Base-by-base conservation (phyloP, 2,797 vertebrate species). In the Eurystomus glaucurus region DNA sequence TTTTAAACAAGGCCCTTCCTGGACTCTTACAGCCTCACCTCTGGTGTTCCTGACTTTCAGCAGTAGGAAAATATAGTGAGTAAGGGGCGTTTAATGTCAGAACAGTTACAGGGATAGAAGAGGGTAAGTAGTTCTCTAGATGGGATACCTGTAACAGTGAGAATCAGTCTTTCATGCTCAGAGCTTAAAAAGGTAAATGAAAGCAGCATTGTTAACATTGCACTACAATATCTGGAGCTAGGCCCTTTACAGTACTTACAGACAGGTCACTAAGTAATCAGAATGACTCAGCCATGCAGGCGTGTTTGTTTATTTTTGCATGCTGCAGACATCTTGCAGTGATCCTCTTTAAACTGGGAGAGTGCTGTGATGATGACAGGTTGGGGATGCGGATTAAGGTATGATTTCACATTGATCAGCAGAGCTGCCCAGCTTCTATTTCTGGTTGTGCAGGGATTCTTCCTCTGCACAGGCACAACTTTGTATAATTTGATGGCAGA, bases 301-400 rank as follows among this genome's bases (percentile, higher is more conserved):
- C 77, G 23, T 66, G 45, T 51, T 70, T 94, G 69, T 71, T 94
- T 92, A 70, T 80, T 90, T 85, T 90, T 84, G n/a, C 33, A 21
- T 54, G 28, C 19, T 58, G 21, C 57, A 65, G 65, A 88, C 41
- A 43, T 87, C 52, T 86, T 92, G 31, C 45, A 71, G 35, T 0
- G 0, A 39, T 89, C n/a, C 33, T 82, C 11, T 78, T 90, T 31
- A 76, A 79, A 66, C 54, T 75, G 31, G n/a, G 8, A 50, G 29
- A 82, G 16, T 57, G 41, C 33, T 92, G 69, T 65, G 35, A 33
- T 68, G 41, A 64, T 86, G 71, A 82, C 46, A 80, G 35, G 51
- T 82, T 87, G 52, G 35, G 13, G 19, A 52, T 75, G 31, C 15
- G 74, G 37, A 61, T 62, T 90, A 60, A 90, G 54, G 45, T 45